Evolutionary conservation across 2,888 invertebrate genomes (phyloP).

Genomic region (Ochropacha duplaris): DNA sequence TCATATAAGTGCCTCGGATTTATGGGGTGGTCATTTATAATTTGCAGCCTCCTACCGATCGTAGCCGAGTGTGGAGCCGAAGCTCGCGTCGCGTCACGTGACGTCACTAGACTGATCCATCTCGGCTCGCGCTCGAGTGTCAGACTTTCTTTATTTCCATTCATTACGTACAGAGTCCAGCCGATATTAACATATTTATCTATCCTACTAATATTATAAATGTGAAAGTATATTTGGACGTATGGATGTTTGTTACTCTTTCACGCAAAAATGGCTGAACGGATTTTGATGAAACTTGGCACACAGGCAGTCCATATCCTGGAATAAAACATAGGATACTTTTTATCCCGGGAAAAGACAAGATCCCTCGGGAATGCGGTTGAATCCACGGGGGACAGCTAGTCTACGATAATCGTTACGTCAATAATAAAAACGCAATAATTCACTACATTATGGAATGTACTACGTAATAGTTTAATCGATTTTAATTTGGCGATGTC

Average conservation of each 20-base stretch:
- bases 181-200: constrained; percentile 16
- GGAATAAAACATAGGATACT: too few relatives aligned
- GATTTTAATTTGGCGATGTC: constrained; percentile 46
- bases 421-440: constrained; percentile 24
- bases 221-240: too few relatives aligned
- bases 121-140: constrained; percentile 6
- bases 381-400: too few relatives aligned
- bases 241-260: too few relatives aligned
- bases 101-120: constrained; percentile 15
- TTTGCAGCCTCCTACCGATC: constrained; percentile 48
- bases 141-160: not conserved
- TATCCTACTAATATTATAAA: too few relatives aligned
- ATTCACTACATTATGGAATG: constrained; percentile 20
- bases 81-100: constrained; percentile 6
- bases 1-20: constrained; percentile 81
- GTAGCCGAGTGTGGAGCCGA: constrained; percentile 6
- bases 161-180: not conserved
- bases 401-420: constrained; percentile 16
- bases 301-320: too few relatives aligned
- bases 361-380: too few relatives aligned
- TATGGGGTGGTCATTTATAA: constrained; percentile 71
- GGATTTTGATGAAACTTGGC: too few relatives aligned
- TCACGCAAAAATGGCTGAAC: too few relatives aligned
- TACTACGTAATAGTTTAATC: constrained; percentile 34
- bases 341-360: too few relatives aligned